These are phyloP conservation scores for Zoanthus gigantus DNA, from an alignment of 92 coral and sea anemone genomes.

Conservation along the genomic window DNA sequence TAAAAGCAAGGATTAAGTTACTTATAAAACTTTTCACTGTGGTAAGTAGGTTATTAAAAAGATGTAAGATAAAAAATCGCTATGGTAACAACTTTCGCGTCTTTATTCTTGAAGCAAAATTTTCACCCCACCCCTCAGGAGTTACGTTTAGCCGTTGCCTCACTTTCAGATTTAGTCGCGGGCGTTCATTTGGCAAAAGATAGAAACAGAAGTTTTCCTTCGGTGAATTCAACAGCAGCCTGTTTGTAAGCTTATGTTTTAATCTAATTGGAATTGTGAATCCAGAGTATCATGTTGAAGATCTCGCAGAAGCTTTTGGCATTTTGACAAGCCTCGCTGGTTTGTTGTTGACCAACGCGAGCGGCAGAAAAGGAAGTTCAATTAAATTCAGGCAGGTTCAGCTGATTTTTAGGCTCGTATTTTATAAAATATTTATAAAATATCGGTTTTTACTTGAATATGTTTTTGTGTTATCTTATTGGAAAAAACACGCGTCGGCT, in stretches of 20 bases:
- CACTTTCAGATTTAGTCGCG: constrained; percentile 39
- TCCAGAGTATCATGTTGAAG: not conserved
- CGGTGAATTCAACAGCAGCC: constrained; percentile 9
- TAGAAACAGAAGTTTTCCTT: constrained; percentile 5
- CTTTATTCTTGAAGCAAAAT: not conserved
- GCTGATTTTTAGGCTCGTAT: not conserved
- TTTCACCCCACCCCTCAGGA: constrained; percentile 1
- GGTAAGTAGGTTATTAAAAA: too few species aligned
- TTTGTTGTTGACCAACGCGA: not conserved
- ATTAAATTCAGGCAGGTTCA: not conserved
- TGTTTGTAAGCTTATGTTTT: not conserved
- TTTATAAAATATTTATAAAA: not conserved
- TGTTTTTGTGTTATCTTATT: not conserved
- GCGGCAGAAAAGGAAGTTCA: constrained; percentile 6
- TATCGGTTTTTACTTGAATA: not conserved
- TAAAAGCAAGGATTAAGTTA: too few species aligned
- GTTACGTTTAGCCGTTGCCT: constrained; percentile 3
- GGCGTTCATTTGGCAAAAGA: constrained; percentile 52
- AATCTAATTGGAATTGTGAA: not conserved
- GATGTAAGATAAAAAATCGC: not conserved
- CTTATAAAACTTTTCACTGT: too few species aligned
- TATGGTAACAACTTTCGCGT: not conserved
- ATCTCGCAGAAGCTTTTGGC: not conserved
- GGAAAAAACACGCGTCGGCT: not conserved
- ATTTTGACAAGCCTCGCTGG: not conserved